Evolutionary conservation across 2,113 vertebrate species (phyloP).

Genomic region (Thamnaconus septentrionalis): DNA sequence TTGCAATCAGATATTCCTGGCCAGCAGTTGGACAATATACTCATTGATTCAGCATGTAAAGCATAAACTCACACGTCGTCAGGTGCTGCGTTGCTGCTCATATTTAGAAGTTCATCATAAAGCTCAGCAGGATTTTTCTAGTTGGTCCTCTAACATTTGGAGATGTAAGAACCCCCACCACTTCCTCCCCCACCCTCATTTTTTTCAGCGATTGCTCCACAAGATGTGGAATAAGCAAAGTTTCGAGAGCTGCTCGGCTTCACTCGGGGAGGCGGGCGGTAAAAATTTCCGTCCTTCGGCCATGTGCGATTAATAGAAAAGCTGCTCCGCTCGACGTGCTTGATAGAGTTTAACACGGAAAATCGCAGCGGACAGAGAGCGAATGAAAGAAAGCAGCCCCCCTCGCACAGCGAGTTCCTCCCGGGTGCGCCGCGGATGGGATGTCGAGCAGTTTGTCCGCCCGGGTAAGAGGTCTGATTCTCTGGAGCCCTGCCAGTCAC

Average conservation of each 20-base stretch:
- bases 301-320: constrained; percentile 57
- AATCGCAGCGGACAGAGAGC: constrained; percentile 58
- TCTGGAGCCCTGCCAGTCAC: constrained; percentile 61
- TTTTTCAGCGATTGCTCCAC: no score
- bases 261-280: constrained; percentile 19
- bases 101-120: no score
- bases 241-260: constrained; percentile 21
- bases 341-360: constrained; percentile 52
- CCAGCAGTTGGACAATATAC: no score
- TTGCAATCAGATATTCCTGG: no score
- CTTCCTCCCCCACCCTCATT: no score
- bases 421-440: constrained; percentile 34
- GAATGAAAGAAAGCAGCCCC: constrained; percentile 39
- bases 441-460: constrained; percentile 39
- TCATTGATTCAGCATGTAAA: no score
- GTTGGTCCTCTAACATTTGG: no score
- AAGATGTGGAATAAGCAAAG: constrained; percentile 15
- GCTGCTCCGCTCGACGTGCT: constrained; percentile 48
- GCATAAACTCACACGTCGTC: no score
- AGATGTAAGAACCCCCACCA: no score
- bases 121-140: no score
- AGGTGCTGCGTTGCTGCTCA: no score
- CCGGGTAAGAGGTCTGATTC: constrained; percentile 62
- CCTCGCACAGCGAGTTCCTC: constrained; percentile 26
- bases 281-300: constrained; percentile 39